Base-by-base conservation (phyloP, 2,797 vertebrate species). In the Oreortyx pictus region DNA sequence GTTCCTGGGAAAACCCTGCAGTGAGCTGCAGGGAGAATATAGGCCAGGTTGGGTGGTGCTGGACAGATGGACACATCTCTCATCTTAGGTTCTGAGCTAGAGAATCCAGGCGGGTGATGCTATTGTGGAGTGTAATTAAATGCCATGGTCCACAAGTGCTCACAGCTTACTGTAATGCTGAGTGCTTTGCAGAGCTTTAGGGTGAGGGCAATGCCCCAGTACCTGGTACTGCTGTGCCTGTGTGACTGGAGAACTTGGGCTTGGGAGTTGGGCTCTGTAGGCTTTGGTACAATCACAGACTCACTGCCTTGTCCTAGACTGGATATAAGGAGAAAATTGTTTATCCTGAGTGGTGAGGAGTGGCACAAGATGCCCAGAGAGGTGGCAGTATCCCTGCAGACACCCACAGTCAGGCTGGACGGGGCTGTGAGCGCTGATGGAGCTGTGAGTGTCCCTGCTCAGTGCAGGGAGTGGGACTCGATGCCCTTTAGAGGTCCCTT, bases 151-250 rank as follows among this genome's bases (percentile, higher is more conserved):
- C 17, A 29, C 27, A 16, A 52, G 50, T 67, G 29, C 75, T 74
- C 66, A 52, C 47, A 18, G 39, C 19, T 90, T 54, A 19, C 49
- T 0, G 27, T 3, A 59, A 54, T 43, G 4, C 2, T 11, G 41
- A 54, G 52, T 31, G 9, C 31, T n/a, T 5, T 15, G 8, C 59
- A 44, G 59, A 39, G 52, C 9, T 15, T 4, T 52, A 47, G 37
- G 11, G 13, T 12, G 47, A 67, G 37, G 29, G 37, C 41, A 25
- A 13, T n/a, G 37, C 56, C 4, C 65, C 60, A 60, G 35, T 22
- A 16, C 19, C 44, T 13, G 1, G 0, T 2, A 33, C 23, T 17
- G 24, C 57, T 2, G 8, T n/a, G 50, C 29, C 41, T 2, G 13
- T 14, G 39, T 41, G 39, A 41, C 39, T 14, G 39, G 4, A 41